Percentiles rank a stretch among this genome's conserved stretches.
Evolutionary conservation across 1,140 invertebrate species (phyloP).

Genomic region (Octopus bimaculoides): DNA sequence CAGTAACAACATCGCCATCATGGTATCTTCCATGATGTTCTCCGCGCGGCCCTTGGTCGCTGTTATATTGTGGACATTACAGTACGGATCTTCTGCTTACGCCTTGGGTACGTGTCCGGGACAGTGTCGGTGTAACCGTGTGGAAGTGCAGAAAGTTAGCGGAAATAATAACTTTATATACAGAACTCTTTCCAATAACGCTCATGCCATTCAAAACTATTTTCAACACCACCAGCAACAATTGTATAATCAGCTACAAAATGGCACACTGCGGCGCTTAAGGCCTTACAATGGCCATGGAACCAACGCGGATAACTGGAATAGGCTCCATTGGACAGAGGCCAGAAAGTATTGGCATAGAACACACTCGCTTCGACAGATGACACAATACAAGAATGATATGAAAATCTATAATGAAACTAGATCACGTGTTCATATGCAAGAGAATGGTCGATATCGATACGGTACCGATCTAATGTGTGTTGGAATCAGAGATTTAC

Average conservation of each 20-base stretch:
- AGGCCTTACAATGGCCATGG: neutral
- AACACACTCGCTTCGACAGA: neutral
- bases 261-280: neutral
- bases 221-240: neutral
- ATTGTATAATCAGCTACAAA: neutral
- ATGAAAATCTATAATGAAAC: constrained; percentile 7
- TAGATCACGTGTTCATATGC: neutral
- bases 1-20: neutral
- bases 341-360: neutral
- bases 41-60: neutral
- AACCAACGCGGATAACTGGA: neutral
- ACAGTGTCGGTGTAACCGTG: neutral
- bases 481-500: constrained; percentile 5
- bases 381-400: neutral
- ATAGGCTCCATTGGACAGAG: neutral
- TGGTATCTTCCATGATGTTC: neutral
- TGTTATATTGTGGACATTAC: neutral
- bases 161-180: neutral
- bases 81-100: neutral
- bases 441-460: neutral
- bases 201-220: neutral
- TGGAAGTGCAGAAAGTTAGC: neutral
- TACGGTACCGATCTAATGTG: neutral
- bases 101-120: neutral
- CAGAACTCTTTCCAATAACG: neutral